Evolutionary conservation across 2,888 invertebrate species (phyloP), one percentile per base, ranked within the genome.

Genomic region (Terebella lapidaria): DNA sequence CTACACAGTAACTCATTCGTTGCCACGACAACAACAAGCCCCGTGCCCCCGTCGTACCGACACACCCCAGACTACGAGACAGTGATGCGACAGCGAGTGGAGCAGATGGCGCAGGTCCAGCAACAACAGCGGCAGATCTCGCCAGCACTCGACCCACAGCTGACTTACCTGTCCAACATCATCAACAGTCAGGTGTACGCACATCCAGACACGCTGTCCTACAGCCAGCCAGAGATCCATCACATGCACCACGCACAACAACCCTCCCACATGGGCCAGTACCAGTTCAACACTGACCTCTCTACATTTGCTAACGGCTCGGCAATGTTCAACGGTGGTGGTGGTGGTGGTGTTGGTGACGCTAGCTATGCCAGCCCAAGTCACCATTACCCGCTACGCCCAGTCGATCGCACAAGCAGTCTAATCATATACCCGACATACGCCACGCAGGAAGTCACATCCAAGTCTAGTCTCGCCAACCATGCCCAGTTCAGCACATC

Each of bases 11-110:
- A 1, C n/a, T 56, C 27, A n/a, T 25, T 25, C n/a, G 46, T 3
- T 45, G 47, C n/a, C 47, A 24, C 25, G 10, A 18, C 26, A 10
- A n/a, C 5, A 24, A n/a, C 49, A 10, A n/a, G n/a, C n/a, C 53
- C 27, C n/a, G 22, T 10, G 24, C 18, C 59, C n/a, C 82, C 82
- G 0, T 72, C 78, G 1, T 83, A 83, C 70, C 70, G 94, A 1
- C 91, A 91, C 0, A 92, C 94, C 1, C 95, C 96, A 0, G 94
- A 94, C 82, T 96, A 96, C 80, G 94, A 94, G 54, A 59, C 64
- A 1, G 60, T 67, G 5, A 67, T 67, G 65, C 56, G 56, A 20
- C 63, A 59, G 42, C 47, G 63, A 26, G 54, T 64, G 62, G 60
- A 62, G 30, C 56, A 53, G 26, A 35, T 60, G 30, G 51, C 59